Conservation (phyloP, 2,113 vertebrate genomes). For the Heloderma charlesbogerti region DNA sequence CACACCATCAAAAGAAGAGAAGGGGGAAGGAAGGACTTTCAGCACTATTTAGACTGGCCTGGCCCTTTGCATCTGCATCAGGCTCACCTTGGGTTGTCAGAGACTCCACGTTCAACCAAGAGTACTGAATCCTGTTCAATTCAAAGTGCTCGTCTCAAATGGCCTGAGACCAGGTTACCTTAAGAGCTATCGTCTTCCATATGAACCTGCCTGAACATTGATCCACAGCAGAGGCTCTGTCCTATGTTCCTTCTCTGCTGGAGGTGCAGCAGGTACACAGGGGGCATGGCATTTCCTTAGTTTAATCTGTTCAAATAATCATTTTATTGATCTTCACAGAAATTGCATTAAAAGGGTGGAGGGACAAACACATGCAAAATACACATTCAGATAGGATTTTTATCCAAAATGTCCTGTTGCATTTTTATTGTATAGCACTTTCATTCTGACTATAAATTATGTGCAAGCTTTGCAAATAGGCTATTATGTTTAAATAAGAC, state of each 20-base stretch:
- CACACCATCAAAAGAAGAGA: not conserved
- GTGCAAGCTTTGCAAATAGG: conserved; percentile 33
- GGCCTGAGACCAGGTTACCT: not conserved
- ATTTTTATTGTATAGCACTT: conserved; percentile 12
- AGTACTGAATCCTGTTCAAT: not conserved
- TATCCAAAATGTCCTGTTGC: not conserved
- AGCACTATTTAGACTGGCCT: no score
- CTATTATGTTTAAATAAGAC: conserved; percentile 25
- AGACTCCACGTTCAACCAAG: not conserved
- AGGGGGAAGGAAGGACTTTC: not conserved
- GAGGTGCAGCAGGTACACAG: not conserved
- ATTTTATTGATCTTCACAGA: not conserved
- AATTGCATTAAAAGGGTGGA: not conserved
- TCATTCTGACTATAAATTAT: conserved; percentile 36
- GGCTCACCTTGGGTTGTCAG: not conserved
- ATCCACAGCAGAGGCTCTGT: not conserved
- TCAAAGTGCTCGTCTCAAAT: not conserved
- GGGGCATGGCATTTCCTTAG: not conserved
- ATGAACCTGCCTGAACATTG: not conserved
- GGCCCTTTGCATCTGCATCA: not conserved
- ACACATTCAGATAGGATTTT: not conserved
- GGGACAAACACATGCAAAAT: not conserved
- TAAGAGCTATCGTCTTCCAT: not conserved
- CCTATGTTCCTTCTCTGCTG: not conserved
- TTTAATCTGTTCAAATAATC: not conserved